These are phyloP conservation scores for Caenorhabditis sulstoni DNA, from an alignment of 2,888 invertebrate genomes.

Conservation along the genomic window DNA sequence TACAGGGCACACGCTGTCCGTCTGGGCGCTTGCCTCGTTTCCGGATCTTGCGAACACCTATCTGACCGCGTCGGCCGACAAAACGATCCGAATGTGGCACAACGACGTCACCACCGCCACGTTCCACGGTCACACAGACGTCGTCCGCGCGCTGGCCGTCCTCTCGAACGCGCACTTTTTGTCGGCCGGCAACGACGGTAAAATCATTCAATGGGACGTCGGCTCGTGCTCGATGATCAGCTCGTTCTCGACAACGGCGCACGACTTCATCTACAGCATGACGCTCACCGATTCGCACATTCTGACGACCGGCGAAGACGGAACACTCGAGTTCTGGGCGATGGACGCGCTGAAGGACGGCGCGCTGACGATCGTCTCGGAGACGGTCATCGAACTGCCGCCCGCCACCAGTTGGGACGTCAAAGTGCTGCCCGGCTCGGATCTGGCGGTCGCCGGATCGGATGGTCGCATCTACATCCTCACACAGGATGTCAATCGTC, in stretches of 20 bases:
- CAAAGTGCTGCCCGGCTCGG: constrained; percentile 88
- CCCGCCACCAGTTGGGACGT: constrained; percentile 93
- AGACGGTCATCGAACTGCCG: constrained; percentile 85
- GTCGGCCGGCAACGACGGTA: constrained; percentile 94
- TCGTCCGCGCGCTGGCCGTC: constrained; percentile 89
- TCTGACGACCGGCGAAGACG: constrained; percentile 73
- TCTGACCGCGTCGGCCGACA: constrained; percentile 94
- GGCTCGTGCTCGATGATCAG: constrained; percentile 88
- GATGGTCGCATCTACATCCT: constrained; percentile 92
- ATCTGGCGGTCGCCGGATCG: constrained; percentile 90
- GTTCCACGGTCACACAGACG: constrained; percentile 90
- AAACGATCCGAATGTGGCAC: constrained; percentile 90
- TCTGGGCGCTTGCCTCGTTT: constrained; percentile 86
- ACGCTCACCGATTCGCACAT: constrained; percentile 59
- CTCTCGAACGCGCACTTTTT: constrained; percentile 88
- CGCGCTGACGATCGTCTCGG: constrained; percentile 29
- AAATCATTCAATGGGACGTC: constrained; percentile 89
- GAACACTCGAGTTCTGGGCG: constrained; percentile 72
- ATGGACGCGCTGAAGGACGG: constrained; percentile 29
- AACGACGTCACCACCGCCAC: constrained; percentile 84
- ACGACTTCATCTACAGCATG: constrained; percentile 75
- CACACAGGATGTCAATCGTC: constrained; percentile 86
- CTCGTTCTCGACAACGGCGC: constrained; percentile 61
- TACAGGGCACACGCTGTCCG: constrained; percentile 85
- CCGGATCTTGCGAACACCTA: constrained; percentile 79